These are phyloP conservation scores for Myioborus miniatus DNA, from an alignment of 2,797 vertebrate genomes.

Conservation along the genomic window DNA sequence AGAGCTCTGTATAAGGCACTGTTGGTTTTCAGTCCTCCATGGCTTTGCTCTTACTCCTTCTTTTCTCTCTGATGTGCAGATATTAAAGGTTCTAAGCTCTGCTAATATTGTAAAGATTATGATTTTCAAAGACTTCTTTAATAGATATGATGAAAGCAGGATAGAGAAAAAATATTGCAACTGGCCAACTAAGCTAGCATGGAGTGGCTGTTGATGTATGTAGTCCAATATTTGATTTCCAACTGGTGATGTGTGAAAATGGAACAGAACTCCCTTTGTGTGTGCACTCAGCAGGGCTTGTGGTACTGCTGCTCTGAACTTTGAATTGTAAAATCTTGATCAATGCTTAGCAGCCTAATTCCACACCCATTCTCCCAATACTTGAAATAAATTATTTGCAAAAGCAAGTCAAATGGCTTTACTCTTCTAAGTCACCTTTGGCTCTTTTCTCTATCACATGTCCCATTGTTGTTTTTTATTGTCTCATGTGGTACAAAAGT, in stretches of 20 bases:
- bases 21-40: not conserved
- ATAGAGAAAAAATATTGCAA: not conserved
- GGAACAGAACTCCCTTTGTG: not conserved
- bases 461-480: not conserved
- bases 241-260: not conserved
- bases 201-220: not conserved
- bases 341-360: not conserved
- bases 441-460: not conserved
- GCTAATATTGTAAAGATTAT: not conserved
- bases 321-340: not conserved
- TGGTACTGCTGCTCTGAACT: not conserved
- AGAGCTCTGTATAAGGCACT: not conserved
- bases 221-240: not conserved
- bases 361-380: not conserved
- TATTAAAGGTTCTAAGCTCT: not conserved
- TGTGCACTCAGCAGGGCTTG: not conserved
- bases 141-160: not conserved
- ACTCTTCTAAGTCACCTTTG: not conserved
- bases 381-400: not conserved
- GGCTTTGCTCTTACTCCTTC: not conserved
- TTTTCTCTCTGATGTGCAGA: not conserved
- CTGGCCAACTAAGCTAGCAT: not conserved
- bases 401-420: not conserved
- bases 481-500: not conserved
- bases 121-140: not conserved